Percentiles rank a stretch among this genome's conserved stretches.
Conservation (phyloP, 2,888 invertebrate genomes). For the Eupithecia centaureata region DNA sequence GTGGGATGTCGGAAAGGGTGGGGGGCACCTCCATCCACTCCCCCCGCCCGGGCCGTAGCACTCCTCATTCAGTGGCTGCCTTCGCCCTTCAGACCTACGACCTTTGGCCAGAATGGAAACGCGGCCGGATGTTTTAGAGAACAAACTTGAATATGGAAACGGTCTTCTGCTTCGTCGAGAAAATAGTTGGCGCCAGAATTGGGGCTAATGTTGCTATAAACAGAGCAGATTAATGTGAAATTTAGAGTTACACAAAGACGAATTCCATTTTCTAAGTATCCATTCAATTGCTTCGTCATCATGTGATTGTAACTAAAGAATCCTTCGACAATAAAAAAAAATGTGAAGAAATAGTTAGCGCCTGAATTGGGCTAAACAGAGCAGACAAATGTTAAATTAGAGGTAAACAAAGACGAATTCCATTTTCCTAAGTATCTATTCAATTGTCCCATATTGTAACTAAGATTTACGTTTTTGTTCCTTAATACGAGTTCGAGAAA, state of each 20-base stretch:
- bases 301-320: not conserved
- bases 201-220: not conserved
- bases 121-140: constrained; percentile 63
- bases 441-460: no score
- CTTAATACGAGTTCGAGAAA: not conserved
- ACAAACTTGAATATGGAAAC: constrained; percentile 24
- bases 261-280: not conserved
- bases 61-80: constrained; percentile 69
- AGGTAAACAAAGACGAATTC: no score
- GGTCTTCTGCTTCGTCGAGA: not conserved
- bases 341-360: no score
- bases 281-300: not conserved
- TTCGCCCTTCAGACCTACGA: constrained; percentile 73
- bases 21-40: constrained; percentile 43
- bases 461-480: no score
- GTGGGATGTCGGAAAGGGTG: constrained; percentile 59
- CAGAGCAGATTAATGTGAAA: not conserved
- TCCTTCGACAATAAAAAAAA: no score
- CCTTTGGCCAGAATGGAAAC: constrained; percentile 67
- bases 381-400: no score
- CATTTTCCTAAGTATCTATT: no score
- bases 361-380: no score
- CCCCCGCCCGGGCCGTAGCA: constrained; percentile 61
- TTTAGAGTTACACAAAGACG: not conserved
- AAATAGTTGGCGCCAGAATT: constrained; percentile 5